A percentile compares a stretch with the other conserved stretches of the same genome.
These are phyloP conservation scores for Neopelma chrysocephalum DNA, from an alignment of 2,797 vertebrate genomes.

Conservation along the genomic window DNA sequence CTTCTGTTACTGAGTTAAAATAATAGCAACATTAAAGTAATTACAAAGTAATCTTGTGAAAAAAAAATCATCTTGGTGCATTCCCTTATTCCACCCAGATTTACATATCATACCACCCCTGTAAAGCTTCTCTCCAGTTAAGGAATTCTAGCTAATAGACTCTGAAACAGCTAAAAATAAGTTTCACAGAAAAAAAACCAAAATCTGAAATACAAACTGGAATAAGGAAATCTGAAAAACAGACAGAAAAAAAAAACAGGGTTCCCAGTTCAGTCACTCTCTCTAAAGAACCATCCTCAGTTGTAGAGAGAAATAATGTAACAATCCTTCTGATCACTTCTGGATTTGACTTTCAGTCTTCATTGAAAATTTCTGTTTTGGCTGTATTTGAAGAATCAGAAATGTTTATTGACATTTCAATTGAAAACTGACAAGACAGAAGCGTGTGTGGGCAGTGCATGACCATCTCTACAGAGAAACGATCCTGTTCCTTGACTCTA, in stretches of 20 bases:
- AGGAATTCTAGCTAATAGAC: neutral
- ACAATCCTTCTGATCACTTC: neutral
- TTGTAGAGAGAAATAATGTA: neutral
- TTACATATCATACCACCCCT: neutral
- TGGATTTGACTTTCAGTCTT: neutral
- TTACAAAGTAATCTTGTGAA: neutral
- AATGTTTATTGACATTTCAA: neutral
- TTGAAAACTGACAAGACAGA: neutral
- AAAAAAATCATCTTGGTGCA: neutral
- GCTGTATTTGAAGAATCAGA: neutral
- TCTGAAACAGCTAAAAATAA: neutral
- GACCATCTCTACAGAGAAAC: neutral
- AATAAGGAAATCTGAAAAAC: neutral
- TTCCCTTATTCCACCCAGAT: neutral
- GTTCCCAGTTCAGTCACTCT: neutral
- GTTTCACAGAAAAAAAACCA: neutral
- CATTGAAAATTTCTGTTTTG: neutral
- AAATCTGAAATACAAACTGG: neutral
- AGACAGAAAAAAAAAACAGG: rapidly evolving
- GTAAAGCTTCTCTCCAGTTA: neutral
- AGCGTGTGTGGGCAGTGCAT: neutral
- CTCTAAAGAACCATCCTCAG: neutral
- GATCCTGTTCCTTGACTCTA: neutral
- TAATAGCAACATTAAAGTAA: neutral
- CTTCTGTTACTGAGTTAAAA: neutral